Evolutionary conservation across 2,113 vertebrate species (phyloP), one percentile per base, ranked within the genome.

Genomic region (Seriola rivoliana): DNA sequence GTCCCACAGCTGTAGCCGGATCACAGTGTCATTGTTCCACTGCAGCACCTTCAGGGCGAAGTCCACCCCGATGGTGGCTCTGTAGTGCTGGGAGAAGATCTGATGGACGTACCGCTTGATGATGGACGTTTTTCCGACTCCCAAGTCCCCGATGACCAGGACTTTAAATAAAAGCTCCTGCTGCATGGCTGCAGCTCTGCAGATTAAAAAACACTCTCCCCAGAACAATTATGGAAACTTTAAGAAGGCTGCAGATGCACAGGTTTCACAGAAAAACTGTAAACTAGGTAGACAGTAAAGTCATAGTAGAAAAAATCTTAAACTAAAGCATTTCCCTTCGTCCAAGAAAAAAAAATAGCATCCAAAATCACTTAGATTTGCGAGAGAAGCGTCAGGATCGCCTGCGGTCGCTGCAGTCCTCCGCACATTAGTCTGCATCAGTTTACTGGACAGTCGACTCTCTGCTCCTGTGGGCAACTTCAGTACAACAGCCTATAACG

Each of bases 1-100:
- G 81, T 96, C 95, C 95, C 95, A 96, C 54, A 96, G 90, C 89
- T 96, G 95, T 4, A 96, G 89, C 25, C 95, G 94, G 79, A 96
- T 75, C 55, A 96, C 94, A 0, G 93, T 95, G 80, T 90, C 80
- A 0, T 57, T 76, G 89, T 95, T 92, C 95, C 95, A 95, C 69
- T 93, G 92, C 50, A 96, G 86, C 55, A 95, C 94, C 83, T 96
- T 95, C 55, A 96, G 90, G 59, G 95, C 95, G 63, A 96, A 96
- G 90, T 96, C 95, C 62, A 96, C 95, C 1, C 95, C 95, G 82
- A 96, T 96, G 36, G 95, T 96, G 71, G 95, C 93, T 38, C 95
- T 73, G 90, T 96, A 95, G 80, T 96, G 95, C 66, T 96, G 95
- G 65, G 95, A 96, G 91, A 95, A 96, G 82, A 95, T 93, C 83